Evolutionary conservation across 1,140 invertebrate genomes (phyloP), one percentile per base, ranked within the genome.

Genomic region (Atta cephalotes): DNA sequence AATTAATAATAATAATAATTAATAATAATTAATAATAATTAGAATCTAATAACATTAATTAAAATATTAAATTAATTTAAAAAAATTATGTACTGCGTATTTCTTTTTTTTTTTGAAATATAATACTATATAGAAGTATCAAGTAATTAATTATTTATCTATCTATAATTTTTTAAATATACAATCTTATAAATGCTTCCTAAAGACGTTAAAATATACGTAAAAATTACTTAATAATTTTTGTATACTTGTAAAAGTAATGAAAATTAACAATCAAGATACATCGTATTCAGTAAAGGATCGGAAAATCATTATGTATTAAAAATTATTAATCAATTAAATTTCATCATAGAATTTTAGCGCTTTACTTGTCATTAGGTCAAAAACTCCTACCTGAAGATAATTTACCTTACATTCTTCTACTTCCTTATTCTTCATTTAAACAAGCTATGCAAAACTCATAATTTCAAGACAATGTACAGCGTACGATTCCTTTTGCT

Each of bases 361-460:
- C 12, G 18, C 60, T 25, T 6, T 60, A 72, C 60, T 72, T 49
- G 31, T 49, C 18, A 49, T 60, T 60, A 72, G 12, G 1, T 7
- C 6, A 14, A 72, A 71, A n/a, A 58, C 10, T 39, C 1, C 0
- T n/a, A 39, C 28, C 21, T 71, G 6, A n/a, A 71, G 10, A 74
- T n/a, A 7, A 16, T 82, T 25, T 45, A 53, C n/a, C 18, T 74
- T 74, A 49, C 45, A 51, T 31, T n/a, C 28, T 82, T 45, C 12
- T 45, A 10, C 53, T 72, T 39, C 21, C 39, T 74, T 84, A 72
- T 82, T 70, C 3, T 60, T 4, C 66, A 49, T 72, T 81, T 60
- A 49, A 82, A 82, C 21, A 71, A 60, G 53, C 6, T 72, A 82
- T 49, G 35, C 79, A 58, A 72, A 82, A 82, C 56, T 82, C 21